Evolutionary conservation across 1,140 invertebrate species (phyloP), one percentile per base, ranked within the genome.

Genomic region (Dendroctonus ponderosae): DNA sequence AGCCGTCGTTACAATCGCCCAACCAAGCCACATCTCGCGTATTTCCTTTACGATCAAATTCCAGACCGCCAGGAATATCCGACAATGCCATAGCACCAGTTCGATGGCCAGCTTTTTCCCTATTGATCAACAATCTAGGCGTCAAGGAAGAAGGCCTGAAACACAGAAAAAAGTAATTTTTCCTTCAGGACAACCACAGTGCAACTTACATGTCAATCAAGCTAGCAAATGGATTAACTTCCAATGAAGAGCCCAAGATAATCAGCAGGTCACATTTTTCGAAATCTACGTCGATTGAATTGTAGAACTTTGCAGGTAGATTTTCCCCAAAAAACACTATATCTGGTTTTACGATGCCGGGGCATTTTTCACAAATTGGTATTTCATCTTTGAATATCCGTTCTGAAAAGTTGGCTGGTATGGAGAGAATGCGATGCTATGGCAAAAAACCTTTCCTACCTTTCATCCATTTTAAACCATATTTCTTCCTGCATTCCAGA

Each of bases 221-320:
- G 11, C 92, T 93, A n/a, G 94, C 93, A 84, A 99, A 98, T 1
- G 96, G 96, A 68, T 97, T 92, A 0, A 99, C 96, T 70, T 90
- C 89, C 53, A 99, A 83, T 14, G 94, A 97, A 2, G 96, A 97
- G 7, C 96, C 96, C 87, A 98, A 91, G 5, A 98, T 91, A 61
- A 99, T 93, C 6, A 98, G 83, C 62, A 98, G 81, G 81, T 98
- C 96, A 79, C 94, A 97, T 62, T 90, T 81, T 43, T 82, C 77
- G 76, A 98, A 94, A 81, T 98, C 96, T 68, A 85, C 77, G 14
- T 82, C 79, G 4, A 86, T 80, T 53, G 84, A 82, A 11, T 76
- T 73, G 71, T 89, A 87, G 79, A 95, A 97, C 60, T 86, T 84
- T 0, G 83, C 76, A 0, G 95, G 93, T 42, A 98, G 81, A 76